These are phyloP conservation scores for Melospiza melodia DNA, from an alignment of 2,113 vertebrate species.

Conservation along the genomic window DNA sequence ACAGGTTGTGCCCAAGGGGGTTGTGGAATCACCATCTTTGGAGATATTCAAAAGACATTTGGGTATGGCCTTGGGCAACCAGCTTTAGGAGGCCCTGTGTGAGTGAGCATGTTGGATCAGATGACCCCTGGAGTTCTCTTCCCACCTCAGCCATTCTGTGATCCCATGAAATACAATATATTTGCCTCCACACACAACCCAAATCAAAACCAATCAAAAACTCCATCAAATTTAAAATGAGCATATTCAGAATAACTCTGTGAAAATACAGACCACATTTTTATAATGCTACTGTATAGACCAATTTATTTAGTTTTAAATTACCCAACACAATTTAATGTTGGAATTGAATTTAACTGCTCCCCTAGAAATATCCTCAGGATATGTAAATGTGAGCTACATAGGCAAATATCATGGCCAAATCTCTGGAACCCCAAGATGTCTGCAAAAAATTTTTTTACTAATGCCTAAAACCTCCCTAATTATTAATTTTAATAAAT, in stretches of 20 bases:
- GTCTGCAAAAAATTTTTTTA: background rate
- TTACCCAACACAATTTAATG: background rate
- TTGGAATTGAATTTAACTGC: background rate
- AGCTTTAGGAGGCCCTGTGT: background rate
- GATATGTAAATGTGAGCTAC: background rate
- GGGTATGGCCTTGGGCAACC: background rate
- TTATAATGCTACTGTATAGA: background rate
- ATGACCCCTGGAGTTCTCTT: background rate
- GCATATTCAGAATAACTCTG: background rate
- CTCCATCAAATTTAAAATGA: background rate
- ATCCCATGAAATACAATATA: background rate
- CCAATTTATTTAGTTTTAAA: background rate
- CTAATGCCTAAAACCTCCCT: background rate
- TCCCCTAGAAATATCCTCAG: background rate
- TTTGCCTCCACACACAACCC: background rate
- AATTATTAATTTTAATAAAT: background rate
- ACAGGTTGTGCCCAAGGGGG: background rate
- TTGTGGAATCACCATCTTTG: background rate
- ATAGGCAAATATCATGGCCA: background rate
- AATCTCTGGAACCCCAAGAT: background rate
- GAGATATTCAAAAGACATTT: background rate
- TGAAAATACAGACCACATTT: background rate
- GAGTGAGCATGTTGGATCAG: background rate
- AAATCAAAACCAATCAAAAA: background rate
- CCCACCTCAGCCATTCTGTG: background rate